A percentile compares a stretch with the other conserved stretches of the same genome.
These are phyloP conservation scores for Trematomus bernacchii DNA, from an alignment of 2,797 vertebrate genomes.

Conservation along the genomic window DNA sequence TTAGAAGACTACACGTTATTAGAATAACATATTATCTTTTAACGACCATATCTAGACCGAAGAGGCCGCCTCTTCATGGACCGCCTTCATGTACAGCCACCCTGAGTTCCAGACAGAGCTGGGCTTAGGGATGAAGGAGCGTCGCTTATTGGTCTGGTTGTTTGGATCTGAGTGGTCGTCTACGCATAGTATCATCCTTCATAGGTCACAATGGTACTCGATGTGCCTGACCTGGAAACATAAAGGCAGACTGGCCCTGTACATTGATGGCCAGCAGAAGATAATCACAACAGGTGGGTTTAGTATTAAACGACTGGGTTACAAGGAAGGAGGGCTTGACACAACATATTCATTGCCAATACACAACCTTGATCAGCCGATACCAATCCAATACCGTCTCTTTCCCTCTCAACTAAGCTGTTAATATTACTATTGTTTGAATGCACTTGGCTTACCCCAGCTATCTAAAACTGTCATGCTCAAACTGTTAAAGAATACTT, in stretches of 20 bases:
- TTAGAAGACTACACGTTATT: not conserved
- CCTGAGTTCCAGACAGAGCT: slow-evolving; percentile 67
- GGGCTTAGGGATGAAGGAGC: slow-evolving; percentile 59
- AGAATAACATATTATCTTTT: not conserved
- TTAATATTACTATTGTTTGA: too few species aligned
- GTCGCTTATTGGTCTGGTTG: slow-evolving; percentile 70
- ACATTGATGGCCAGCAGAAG: slow-evolving; percentile 62
- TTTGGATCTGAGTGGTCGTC: slow-evolving; percentile 73
- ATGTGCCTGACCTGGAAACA: slow-evolving; percentile 83
- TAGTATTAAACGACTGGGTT: not conserved
- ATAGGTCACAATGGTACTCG: slow-evolving; percentile 69
- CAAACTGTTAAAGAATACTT: too few species aligned
- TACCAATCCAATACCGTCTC: too few species aligned
- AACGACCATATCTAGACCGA: slow-evolving; percentile 25
- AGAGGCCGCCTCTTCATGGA: slow-evolving; percentile 48
- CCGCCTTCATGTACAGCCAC: slow-evolving; percentile 81
- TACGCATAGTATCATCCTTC: not conserved
- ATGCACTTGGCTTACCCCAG: too few species aligned
- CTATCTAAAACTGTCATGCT: too few species aligned
- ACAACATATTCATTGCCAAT: too few species aligned
- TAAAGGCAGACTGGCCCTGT: slow-evolving; percentile 58
- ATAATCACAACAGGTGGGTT: slow-evolving; percentile 26
- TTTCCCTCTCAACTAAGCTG: too few species aligned
- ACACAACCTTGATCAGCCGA: too few species aligned
- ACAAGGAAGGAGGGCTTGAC: not conserved